phyloP scores from a whole-genome alignment of 2,888 invertebrate species.

The Xanthostigma xanthostigma region DNA sequence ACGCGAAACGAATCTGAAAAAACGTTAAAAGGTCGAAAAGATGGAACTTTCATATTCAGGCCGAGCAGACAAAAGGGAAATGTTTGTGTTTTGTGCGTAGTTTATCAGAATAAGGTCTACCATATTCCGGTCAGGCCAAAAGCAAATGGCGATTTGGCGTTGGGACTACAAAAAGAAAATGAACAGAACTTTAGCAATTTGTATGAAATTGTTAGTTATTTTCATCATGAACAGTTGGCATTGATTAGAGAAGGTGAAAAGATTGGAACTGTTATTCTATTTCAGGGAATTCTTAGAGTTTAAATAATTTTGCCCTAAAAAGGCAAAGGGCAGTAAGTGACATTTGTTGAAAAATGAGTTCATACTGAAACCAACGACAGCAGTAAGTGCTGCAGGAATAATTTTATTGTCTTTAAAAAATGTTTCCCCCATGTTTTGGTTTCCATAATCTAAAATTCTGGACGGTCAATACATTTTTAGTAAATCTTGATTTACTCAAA shows the following conservation, averaged over 20 bases:
- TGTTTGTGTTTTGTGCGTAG: neutral
- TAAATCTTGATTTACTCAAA: no score
- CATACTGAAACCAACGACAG: no score
- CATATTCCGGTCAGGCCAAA: neutral
- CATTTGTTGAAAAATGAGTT: no score
- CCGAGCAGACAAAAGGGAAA: neutral
- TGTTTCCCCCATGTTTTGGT: no score
- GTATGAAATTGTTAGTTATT: neutral
- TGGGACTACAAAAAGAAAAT: neutral
- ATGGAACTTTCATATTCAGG: conserved; percentile 4
- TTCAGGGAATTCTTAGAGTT: no score
- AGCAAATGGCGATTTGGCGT: neutral
- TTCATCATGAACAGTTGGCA: neutral
- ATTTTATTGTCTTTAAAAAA: no score
- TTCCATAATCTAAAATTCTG: no score
- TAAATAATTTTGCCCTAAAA: no score
- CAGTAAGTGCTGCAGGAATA: no score
- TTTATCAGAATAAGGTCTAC: neutral
- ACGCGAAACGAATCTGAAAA: neutral
- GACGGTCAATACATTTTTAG: no score
- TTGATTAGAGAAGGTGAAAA: neutral
- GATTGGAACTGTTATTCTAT: neutral
- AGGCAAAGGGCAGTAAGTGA: no score
- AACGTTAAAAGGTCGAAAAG: neutral
- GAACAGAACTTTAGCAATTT: neutral